A percentile compares a stretch with the other conserved stretches of the same genome.
Conservation (phyloP, 1,140 invertebrate species). For the Goniozus legneri region DNA sequence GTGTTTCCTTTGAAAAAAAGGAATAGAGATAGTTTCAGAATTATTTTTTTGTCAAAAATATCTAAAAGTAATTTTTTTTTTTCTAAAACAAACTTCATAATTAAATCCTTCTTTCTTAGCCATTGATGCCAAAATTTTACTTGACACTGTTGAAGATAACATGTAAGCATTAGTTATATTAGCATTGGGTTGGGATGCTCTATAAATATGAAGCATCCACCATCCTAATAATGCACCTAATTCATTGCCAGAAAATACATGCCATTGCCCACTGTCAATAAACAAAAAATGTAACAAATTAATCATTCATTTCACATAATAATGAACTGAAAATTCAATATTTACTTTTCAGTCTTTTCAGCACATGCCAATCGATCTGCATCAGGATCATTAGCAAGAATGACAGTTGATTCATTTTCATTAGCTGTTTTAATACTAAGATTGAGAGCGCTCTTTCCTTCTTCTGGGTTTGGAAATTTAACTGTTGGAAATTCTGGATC, state of each 20-base stretch:
- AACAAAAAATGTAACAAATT: no score
- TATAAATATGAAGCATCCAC: conserved; percentile 76
- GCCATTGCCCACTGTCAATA: conserved; percentile 69
- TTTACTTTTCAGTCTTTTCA: conserved; percentile 63
- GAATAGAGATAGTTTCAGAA: conserved; percentile 13
- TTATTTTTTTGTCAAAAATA: conserved; percentile 2
- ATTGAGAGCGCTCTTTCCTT: conserved; percentile 84
- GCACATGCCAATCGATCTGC: conserved; percentile 94
- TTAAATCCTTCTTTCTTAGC: conserved; percentile 77
- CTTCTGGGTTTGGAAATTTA: conserved; percentile 97
- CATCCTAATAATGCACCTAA: conserved; percentile 92
- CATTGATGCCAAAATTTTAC: conserved; percentile 89
- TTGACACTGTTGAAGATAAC: conserved; percentile 93
- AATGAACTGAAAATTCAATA: conserved; percentile 2
- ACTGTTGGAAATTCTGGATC: conserved; percentile 98
- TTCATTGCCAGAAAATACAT: conserved; percentile 95
- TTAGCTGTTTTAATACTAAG: conserved; percentile 84
- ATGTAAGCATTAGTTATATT: conserved; percentile 67
- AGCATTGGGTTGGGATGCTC: conserved; percentile 49
- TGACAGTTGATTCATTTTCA: conserved; percentile 64
- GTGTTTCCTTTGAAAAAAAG: conserved; percentile 68
- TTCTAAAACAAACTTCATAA: conserved; percentile 61
- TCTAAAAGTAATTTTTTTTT: background rate
- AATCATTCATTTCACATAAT: no score
- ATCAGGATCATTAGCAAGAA: conserved; percentile 98